Base-by-base conservation (phyloP, 1,140 invertebrate species). In the Drosophila kurseongensis region DNA sequence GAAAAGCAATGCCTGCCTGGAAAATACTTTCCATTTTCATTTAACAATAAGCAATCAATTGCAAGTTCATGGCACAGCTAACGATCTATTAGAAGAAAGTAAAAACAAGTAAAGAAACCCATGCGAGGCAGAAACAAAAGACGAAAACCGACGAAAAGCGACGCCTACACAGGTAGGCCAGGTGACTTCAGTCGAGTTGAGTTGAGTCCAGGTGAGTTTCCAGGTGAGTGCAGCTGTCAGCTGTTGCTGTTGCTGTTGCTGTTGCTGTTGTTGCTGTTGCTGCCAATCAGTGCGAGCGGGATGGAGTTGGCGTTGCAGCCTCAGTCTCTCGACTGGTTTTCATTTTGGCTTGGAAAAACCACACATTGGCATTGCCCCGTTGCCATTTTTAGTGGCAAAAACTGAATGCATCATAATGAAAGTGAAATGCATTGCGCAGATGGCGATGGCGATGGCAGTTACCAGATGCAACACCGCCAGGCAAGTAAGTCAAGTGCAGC, bases 11-110 rank as follows among this genome's bases (percentile, higher is more conserved):
- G 83, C 82, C 81, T 82, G 63, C 23, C 23, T 23, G 75, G 82
- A 86, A 86, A 83, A 88, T 72, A 89, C 83, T 88, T 88, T 88
- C 83, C 83, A 88, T 88, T 88, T 88, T 88, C 83, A 89, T 88
- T 88, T 88, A 88, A 88, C 83, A 88, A 88, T 88, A 88, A 88
- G 83, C 83, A 88, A 88, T 88, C 83, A 88, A 88, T 86, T 88
- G 82, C 81, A 85, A 86, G 81, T 85, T 81, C 75, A 86, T 89
- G 80, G 80, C 84, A 76, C 86, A 80, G 80, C 84, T 88, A 88
- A 88, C 83, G 84, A 88, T 88, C 83, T 88, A 89, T 88, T 88
- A 88, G 83, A 88, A 88, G 83, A 88, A 88, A 88, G 83, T 88
- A 88, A 88, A 88, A 88, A 83, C 79, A 88, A 86, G 83, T 67